phyloP scores from a whole-genome alignment of 30 jellyfish, hydroid and myxozoan genomes.

The Clytia hemisphaerica region DNA sequence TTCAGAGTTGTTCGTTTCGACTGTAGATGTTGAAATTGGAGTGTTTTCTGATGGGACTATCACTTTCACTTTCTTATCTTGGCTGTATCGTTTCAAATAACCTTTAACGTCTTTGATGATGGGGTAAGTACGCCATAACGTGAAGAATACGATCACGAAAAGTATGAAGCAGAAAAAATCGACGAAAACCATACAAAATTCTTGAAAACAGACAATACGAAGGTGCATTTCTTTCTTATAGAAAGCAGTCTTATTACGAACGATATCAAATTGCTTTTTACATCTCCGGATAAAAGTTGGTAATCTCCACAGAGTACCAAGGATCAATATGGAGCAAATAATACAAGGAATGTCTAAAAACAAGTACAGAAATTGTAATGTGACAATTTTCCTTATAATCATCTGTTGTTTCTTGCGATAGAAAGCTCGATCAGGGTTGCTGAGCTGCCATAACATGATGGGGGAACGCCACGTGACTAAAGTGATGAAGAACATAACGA shows the following conservation, averaged over 20 bases:
- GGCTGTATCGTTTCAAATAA: neutral
- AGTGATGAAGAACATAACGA: conserved; percentile 27
- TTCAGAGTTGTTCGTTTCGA: neutral
- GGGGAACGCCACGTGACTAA: conserved; percentile 66
- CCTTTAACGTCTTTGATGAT: conserved; percentile 43
- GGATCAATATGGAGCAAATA: conserved; percentile 28
- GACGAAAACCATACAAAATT: conserved; percentile 50
- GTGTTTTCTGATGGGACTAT: neutral
- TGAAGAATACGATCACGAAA: conserved; percentile 22
- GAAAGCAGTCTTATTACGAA: neutral
- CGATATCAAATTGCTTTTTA: conserved; percentile 17
- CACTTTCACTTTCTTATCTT: neutral
- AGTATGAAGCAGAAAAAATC: conserved; percentile 54
- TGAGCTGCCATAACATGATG: conserved; percentile 33
- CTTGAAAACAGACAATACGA: conserved; percentile 28
- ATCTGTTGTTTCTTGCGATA: conserved; percentile 15
- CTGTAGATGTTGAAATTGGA: neutral
- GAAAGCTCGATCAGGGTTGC: neutral
- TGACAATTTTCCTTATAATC: conserved; percentile 23
- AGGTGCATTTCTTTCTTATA: conserved; percentile 32
- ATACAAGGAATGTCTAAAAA: conserved; percentile 77
- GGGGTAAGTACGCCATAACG: conserved; percentile 80
- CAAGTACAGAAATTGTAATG: conserved; percentile 40
- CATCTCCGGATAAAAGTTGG: conserved; percentile 16
- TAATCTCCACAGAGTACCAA: conserved; percentile 49